Evolutionary conservation across 2,113 vertebrate species (phyloP).

Genomic region (Neogobius melanostomus): DNA sequence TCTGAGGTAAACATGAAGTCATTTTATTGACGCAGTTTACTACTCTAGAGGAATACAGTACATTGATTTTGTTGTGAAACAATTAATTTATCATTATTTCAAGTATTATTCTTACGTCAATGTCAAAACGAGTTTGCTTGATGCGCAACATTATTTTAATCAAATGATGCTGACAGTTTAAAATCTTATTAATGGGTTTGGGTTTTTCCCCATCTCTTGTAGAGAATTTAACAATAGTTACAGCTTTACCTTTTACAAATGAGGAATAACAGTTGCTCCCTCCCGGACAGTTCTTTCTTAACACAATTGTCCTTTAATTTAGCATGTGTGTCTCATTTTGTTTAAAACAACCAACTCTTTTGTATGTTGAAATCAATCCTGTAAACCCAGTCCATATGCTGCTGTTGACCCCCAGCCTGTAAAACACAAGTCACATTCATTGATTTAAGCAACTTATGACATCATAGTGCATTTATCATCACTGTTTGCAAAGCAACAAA

Average conservation of each 20-base stretch:
- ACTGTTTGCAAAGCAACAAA: background rate
- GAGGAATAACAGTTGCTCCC: background rate
- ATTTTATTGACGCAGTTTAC: too few species aligned
- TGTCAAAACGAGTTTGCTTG: too few species aligned
- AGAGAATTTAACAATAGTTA: background rate
- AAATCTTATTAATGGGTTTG: too few species aligned
- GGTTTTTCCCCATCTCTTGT: too few species aligned
- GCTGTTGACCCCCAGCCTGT: background rate
- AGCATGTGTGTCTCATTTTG: conserved; percentile 42
- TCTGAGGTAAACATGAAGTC: background rate
- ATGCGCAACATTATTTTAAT: too few species aligned
- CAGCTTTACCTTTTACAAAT: background rate
- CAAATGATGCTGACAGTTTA: too few species aligned
- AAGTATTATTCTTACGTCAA: too few species aligned
- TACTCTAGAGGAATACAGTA: too few species aligned
- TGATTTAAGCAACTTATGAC: background rate
- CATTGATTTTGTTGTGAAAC: too few species aligned
- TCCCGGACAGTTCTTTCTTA: background rate
- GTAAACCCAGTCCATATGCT: background rate
- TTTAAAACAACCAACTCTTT: conserved; percentile 8
- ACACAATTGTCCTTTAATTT: conserved; percentile 9
- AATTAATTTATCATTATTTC: too few species aligned
- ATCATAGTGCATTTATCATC: background rate
- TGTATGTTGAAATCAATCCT: conserved; percentile 9
- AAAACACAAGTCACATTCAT: background rate